Percentiles rank a stretch among this genome's conserved stretches.
Evolutionary conservation across 1,140 invertebrate species (phyloP).

Genomic region (Triops cancriformis): DNA sequence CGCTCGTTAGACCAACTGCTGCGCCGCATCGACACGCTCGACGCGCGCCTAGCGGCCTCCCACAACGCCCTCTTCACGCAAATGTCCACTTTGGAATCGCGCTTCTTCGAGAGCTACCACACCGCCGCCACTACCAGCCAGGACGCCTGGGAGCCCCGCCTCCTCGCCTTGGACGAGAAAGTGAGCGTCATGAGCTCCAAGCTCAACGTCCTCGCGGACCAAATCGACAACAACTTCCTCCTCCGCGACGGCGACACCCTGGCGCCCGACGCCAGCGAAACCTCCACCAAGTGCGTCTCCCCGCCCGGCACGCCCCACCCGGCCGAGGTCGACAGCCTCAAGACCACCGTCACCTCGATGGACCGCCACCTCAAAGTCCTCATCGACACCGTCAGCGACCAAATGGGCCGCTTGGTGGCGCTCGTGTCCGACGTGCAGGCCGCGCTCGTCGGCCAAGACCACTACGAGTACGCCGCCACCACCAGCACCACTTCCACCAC

Average conservation of each 20-base stretch:
- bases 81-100: conserved; percentile 58
- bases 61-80: conserved; percentile 73
- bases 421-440: conserved; percentile 64
- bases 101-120: not conserved
- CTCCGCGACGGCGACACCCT: conserved; percentile 46
- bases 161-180: conserved; percentile 65
- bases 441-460: conserved; percentile 9
- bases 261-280: conserved; percentile 73
- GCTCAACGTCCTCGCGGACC: conserved; percentile 63
- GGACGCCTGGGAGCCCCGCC: conserved; percentile 49
- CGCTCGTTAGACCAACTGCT: conserved; percentile 75
- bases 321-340: not conserved
- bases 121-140: conserved; percentile 25
- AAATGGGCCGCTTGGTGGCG: conserved; percentile 60
- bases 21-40: conserved; percentile 66
- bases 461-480: conserved; percentile 16
- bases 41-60: conserved; percentile 68
- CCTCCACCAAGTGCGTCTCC: conserved; percentile 62
- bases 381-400: conserved; percentile 70
- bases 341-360: conserved; percentile 54
- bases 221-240: conserved; percentile 69
- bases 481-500: conserved; percentile 13
- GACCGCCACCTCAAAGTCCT: conserved; percentile 75
- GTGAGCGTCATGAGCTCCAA: conserved; percentile 71
- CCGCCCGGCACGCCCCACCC: conserved; percentile 41